Evolutionary conservation across 2,113 vertebrate genomes (phyloP), one percentile per base, ranked within the genome.

Genomic region (Sciurus niger): DNA sequence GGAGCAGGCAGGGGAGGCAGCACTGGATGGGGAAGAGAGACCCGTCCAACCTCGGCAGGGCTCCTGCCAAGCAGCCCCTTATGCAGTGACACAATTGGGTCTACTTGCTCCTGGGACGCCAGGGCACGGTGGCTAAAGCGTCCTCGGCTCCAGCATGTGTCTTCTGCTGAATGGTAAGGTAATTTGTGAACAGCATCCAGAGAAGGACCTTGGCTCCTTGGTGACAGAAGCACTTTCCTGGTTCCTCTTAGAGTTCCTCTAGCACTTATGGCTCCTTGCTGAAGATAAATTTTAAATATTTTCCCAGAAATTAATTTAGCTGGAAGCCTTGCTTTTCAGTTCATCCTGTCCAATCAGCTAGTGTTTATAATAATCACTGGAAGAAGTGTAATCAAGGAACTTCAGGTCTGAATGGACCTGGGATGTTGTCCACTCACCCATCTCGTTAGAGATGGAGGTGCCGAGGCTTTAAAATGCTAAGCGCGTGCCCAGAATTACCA

Each of bases 11-110:
- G 30, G 6, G 2, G 73, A 30, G 46, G 32, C 0, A 1, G 8
- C 53, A 2, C 16, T 14, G 24, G 18, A 20, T 25, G 37, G 13
- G 16, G 87, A 22, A 5, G 43, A 2, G n/a, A 80, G 60, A 25
- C 79, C 16, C 7, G 4, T 9, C 22, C 40, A 8, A 14, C 30
- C 16, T 40, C 20, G 14, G 46, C 37, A 12, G 17, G n/a, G 13
- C 51, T 25, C 60, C 60, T 22, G 22, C 7, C 37, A 0, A 0
- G 16, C 30, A 43, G 16, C 37, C 24, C 25, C 0, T 6, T 6
- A 28, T 0, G 8, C 20, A 1, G 8, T 1, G 9, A 18, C 0
- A 0, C 2, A 1, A 0, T 63, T 63, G 11, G 4, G 28, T 3
- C 89, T 22, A 0, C 0, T 0, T 10, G 63, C 8, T n/a, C 1